Conservation (phyloP, 2,888 invertebrate species). For the Ephialtes manifestator region DNA sequence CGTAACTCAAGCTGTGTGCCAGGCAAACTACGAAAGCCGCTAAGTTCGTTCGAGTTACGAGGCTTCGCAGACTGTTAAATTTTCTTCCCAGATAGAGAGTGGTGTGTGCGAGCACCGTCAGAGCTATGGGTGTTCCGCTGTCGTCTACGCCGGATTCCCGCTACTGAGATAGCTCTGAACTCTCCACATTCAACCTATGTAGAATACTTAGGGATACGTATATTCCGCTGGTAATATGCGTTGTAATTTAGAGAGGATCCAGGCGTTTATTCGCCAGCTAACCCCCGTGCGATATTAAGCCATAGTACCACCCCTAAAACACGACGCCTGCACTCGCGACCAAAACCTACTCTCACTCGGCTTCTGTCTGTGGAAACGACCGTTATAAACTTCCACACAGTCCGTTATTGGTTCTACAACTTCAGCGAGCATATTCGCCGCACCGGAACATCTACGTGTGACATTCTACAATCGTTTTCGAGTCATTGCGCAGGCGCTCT, state of each 20-base stretch:
- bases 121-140: slow-evolving; percentile 34
- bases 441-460: background rate
- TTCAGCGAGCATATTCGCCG: slow-evolving; percentile 10
- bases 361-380: slow-evolving; percentile 31
- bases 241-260: slow-evolving; percentile 65
- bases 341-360: slow-evolving; percentile 17
- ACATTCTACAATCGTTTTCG: background rate
- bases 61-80: slow-evolving; percentile 67
- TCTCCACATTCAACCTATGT: slow-evolving; percentile 18
- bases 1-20: slow-evolving; percentile 63
- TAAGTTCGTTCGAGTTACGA: slow-evolving; percentile 70
- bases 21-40: slow-evolving; percentile 67
- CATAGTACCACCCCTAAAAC: slow-evolving; percentile 3
- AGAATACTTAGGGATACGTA: slow-evolving; percentile 29
- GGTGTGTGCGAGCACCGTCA: background rate
- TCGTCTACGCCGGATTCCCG: slow-evolving; percentile 20
- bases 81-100: slow-evolving; percentile 59
- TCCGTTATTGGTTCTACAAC: slow-evolving; percentile 46
- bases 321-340: slow-evolving; percentile 4
- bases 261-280: slow-evolving; percentile 69
- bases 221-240: slow-evolving; percentile 61
- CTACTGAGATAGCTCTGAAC: slow-evolving; percentile 17
- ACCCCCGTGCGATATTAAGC: slow-evolving; percentile 64
- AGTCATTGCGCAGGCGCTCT: background rate
- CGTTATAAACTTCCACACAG: slow-evolving; percentile 41